A percentile compares a stretch with the other conserved stretches of the same genome.
phyloP scores from a whole-genome alignment of 2,888 invertebrate genomes.

The Calephelis perditalis region DNA sequence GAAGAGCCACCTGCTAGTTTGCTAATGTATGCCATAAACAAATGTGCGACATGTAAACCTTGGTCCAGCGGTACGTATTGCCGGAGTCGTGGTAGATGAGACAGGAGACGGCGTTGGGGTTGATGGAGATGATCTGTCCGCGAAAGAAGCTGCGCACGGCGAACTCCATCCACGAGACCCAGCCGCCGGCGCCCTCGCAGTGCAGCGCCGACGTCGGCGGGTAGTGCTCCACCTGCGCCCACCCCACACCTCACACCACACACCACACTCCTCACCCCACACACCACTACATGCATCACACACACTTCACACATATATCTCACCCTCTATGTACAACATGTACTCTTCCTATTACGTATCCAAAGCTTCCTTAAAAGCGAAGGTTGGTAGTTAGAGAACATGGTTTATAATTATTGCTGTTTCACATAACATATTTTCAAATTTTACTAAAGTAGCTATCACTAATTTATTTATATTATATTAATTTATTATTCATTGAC shows the following conservation, averaged over 20 bases:
- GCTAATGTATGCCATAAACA: too few species aligned
- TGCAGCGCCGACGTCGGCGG: slow-evolving; percentile 95
- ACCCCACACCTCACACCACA: not conserved
- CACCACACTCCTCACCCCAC: not conserved
- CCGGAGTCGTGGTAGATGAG: slow-evolving; percentile 77
- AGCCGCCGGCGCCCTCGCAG: slow-evolving; percentile 87
- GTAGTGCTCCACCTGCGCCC: slow-evolving; percentile 88
- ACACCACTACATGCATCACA: not conserved
- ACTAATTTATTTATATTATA: too few species aligned
- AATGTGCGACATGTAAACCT: slow-evolving; percentile 51
- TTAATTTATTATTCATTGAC: too few species aligned
- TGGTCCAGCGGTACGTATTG: slow-evolving; percentile 94
- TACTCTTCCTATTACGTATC: too few species aligned
- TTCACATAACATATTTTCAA: too few species aligned
- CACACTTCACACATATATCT: not conserved
- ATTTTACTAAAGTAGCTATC: too few species aligned
- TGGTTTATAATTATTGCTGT: too few species aligned
- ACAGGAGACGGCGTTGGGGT: slow-evolving; percentile 79
- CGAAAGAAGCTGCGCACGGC: slow-evolving; percentile 95
- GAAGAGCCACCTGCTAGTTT: too few species aligned
- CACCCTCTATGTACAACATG: too few species aligned
- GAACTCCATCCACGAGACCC: slow-evolving; percentile 94
- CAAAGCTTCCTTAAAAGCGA: too few species aligned
- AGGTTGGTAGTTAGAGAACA: too few species aligned
- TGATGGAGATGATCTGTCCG: slow-evolving; percentile 92